Evolutionary conservation across 1,140 invertebrate species (phyloP), one percentile per base, ranked within the genome.

Genomic region (Hylaeus volcanicus): DNA sequence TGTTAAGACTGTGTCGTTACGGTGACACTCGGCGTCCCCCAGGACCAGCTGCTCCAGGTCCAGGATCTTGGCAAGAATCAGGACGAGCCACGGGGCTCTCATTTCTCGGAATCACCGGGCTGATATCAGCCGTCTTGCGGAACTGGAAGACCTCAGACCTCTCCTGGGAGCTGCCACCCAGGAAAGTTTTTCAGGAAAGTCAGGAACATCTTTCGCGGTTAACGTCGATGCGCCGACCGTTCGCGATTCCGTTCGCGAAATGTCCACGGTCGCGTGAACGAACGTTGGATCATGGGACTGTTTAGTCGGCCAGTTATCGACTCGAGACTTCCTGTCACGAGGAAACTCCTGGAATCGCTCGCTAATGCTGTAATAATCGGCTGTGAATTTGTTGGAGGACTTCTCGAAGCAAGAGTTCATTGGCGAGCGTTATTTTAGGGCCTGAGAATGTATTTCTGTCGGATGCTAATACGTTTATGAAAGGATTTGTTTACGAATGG

Each of bases 301-400:
- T 88, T 89, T 88, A 81, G 60, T 15, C 60, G 74, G 61, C 65
- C 51, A 85, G 79, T 88, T 88, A 86, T 82, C 88, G 74, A 37
- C n/a, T 61, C 15, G 26, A 56, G 45, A 4, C 5, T 43, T 6
- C 11, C 39, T 14, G 41, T 41, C 63, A 2, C 60, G 53, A 14
- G 43, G 26, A n/a, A 69, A 68, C 26, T 39, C 39, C 12, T n/a
- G 53, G 26, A n/a, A 14, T 3, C 26, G 26, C 26, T 26, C 26
- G 26, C 26, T 26, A 26, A 26, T 26, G 26, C 26, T 26, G 26
- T 26, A 26, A 26, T 26, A 26, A 26, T 26, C 26, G 26, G 26
- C 26, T 26, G 26, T 26, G 26, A 26, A 26, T 26, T 26, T 26
- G 26, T 26, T 26, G 26, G 26, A 26, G 26, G 26, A 26, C 26